phyloP scores from a whole-genome alignment of 2,888 invertebrate genomes.

The Chromoteleia sp. region DNA sequence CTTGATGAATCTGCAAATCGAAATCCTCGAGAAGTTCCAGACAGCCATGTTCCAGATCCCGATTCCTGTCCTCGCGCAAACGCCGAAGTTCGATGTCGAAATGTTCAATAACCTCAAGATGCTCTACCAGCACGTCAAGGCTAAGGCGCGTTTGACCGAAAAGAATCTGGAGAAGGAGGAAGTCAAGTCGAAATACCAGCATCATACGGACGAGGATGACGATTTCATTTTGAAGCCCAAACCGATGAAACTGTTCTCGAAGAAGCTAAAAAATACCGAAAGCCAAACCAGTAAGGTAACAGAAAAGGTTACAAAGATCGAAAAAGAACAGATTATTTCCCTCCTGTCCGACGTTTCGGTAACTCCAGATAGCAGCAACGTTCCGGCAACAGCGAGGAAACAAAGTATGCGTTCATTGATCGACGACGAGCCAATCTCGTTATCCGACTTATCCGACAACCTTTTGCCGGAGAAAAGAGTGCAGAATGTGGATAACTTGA shows the following conservation, averaged over 20 bases:
- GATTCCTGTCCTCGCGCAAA: constrained; percentile 86
- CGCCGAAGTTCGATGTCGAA: constrained; percentile 87
- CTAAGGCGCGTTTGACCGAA: constrained; percentile 85
- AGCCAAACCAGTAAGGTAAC: background rate
- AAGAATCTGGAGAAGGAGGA: constrained; percentile 73
- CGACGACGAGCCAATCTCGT: constrained; percentile 4
- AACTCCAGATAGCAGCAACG: background rate
- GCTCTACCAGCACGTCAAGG: constrained; percentile 87
- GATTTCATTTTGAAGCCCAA: constrained; percentile 38
- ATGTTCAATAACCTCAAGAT: constrained; percentile 87
- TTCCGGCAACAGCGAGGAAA: background rate
- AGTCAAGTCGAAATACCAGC: constrained; percentile 72
- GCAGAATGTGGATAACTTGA: background rate
- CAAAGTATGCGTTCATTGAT: too few relatives aligned
- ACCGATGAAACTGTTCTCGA: background rate
- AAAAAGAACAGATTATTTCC: constrained; percentile 19
- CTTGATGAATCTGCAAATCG: constrained; percentile 86
- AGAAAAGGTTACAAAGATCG: background rate
- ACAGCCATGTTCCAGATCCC: constrained; percentile 88
- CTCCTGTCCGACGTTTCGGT: constrained; percentile 23
- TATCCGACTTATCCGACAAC: constrained; percentile 24
- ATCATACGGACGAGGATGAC: constrained; percentile 70
- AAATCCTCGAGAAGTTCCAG: constrained; percentile 88
- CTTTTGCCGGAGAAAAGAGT: background rate
- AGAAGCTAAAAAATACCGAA: background rate